These are phyloP conservation scores for Heliconius melpomene DNA, from an alignment of 1,140 invertebrate genomes.

Conservation along the genomic window DNA sequence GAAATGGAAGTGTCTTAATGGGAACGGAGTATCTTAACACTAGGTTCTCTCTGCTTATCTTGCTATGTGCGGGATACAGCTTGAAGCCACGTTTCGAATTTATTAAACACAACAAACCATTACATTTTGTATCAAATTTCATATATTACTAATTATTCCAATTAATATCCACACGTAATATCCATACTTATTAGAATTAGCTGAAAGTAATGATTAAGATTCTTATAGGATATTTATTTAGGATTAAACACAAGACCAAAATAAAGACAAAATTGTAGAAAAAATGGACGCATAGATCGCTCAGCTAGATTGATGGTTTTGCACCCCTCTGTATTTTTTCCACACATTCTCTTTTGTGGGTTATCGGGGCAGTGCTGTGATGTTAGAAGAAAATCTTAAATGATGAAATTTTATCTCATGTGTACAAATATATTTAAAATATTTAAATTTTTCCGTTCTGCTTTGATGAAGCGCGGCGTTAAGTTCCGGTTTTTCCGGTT, in stretches of 20 bases:
- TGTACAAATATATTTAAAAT: not conserved
- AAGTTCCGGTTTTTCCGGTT: not conserved
- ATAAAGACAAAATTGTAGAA: not conserved
- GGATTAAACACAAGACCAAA: slow-evolving; percentile 14
- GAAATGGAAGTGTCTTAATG: no score
- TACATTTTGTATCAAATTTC: no score
- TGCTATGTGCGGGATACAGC: no score
- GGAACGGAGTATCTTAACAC: no score
- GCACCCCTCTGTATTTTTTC: not conserved
- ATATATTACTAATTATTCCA: no score
- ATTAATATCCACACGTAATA: no score
- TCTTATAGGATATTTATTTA: slow-evolving; percentile 9
- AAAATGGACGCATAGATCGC: not conserved
- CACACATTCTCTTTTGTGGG: not conserved
- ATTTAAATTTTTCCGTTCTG: not conserved
- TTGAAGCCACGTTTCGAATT: no score
- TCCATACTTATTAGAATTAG: no score
- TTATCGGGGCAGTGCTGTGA: slow-evolving; percentile 7
- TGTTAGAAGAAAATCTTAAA: not conserved
- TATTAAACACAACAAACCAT: no score
- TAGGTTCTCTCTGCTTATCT: no score
- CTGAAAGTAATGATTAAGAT: not conserved
- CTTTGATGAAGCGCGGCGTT: not conserved
- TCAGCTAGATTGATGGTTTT: slow-evolving; percentile 8
- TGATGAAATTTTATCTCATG: not conserved